Evolutionary conservation across 2,113 vertebrate genomes (phyloP), one percentile per base, ranked within the genome.

Genomic region (Oreochromis niloticus): DNA sequence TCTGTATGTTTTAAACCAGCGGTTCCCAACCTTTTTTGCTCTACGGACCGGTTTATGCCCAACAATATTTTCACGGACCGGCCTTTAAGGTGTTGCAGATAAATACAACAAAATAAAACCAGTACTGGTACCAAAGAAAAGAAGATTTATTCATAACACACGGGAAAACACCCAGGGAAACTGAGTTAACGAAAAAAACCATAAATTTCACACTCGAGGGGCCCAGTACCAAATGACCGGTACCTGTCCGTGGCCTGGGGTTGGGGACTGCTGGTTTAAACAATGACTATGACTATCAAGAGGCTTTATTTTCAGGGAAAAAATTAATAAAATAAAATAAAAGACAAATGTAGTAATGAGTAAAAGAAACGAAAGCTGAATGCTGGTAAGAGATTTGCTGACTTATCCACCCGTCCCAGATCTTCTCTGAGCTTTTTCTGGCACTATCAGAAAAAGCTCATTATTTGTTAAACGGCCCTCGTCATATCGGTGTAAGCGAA

Each of bases 51-150:
- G 8, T 19, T 61, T 32, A 32, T 32, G 30, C 6, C 30, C 5
- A 6, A 32, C 30, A 32, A 32, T 32, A 27, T 27, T 27, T 27
- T 27, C 27, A 27, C 27, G 27, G 27, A 27, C 27, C 3, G 27
- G 27, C 27, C 27, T 4, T 27, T 27, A 27, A 27, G 27, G 27
- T 27, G 27, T 27, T 1, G 27, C 27, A 27, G 9, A 34, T 61
- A 34, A 61, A 61, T 61, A 61, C 30, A 34, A 17, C 30, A 61
- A 61, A 61, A 34, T 61, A 61, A 61, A 61, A 61, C 8, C 27
- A 61, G 27, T 61, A 61, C 2, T 61, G 27, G 27, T 17, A 61
- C 57, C 27, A 61, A 61, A 61, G 32, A 61, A 61, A 27, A 57
- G 19, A 54, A 57, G 30, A 19, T 10, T 61, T 34, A 61, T 61